Evolutionary conservation across 2,797 vertebrate species (phyloP).

Genomic region (Aulostomus chinensis): DNA sequence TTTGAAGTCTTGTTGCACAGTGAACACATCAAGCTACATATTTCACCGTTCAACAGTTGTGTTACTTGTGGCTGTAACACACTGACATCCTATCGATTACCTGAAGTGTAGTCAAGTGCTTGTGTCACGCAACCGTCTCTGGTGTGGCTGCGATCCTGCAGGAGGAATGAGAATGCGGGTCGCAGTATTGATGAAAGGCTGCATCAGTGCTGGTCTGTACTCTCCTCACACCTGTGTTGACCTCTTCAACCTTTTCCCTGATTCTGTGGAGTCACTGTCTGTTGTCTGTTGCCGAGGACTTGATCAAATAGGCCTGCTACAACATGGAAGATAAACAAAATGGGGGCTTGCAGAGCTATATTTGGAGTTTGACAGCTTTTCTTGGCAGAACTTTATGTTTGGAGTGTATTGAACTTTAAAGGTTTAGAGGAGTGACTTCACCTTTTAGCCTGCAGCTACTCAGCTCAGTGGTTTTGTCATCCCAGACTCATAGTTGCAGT

Average conservation of each 20-base stretch:
- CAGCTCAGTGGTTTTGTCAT: slow-evolving; percentile 29
- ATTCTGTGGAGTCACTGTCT: slow-evolving; percentile 22
- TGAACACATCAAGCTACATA: no score
- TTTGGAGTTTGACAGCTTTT: slow-evolving; percentile 63
- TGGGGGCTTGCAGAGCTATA: slow-evolving; percentile 61
- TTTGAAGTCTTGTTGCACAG: no score
- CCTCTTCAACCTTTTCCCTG: slow-evolving; percentile 35
- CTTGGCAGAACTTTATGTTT: slow-evolving; percentile 43
- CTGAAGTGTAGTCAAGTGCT: neutral
- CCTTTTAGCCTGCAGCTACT: slow-evolving; percentile 30
- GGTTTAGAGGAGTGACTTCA: slow-evolving; percentile 30
- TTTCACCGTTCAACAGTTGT: no score
- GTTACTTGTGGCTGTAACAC: neutral
- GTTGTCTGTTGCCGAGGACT: slow-evolving; percentile 25
- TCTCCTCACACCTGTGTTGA: neutral
- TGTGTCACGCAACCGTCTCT: slow-evolving; percentile 3
- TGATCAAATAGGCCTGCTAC: slow-evolving; percentile 38
- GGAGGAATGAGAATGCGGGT: no score
- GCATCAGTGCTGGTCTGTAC: no score
- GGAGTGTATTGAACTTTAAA: slow-evolving; percentile 58
- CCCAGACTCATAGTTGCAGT: slow-evolving; percentile 14
- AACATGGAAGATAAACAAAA: slow-evolving; percentile 43
- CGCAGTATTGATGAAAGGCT: no score
- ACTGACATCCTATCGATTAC: slow-evolving; percentile 5
- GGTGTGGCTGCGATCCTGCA: neutral